Conservation (phyloP, 1,140 invertebrate genomes). For the Phenacoccus solenopsis region DNA sequence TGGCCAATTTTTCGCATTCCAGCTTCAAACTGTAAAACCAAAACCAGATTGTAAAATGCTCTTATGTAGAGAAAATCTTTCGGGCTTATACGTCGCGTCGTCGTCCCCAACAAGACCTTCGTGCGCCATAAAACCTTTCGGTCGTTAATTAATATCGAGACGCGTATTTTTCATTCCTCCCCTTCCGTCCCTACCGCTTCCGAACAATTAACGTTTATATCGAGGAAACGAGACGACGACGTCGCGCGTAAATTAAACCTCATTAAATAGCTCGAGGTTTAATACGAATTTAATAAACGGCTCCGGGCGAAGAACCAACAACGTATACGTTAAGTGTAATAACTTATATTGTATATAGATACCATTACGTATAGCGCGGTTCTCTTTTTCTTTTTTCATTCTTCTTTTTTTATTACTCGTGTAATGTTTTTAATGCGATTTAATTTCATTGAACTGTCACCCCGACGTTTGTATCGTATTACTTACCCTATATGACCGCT, state of each 20-base stretch:
- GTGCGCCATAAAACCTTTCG: slow-evolving; percentile 8
- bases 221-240: neutral
- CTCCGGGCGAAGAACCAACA: too few species aligned
- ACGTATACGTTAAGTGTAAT: too few species aligned
- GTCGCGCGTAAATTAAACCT: neutral
- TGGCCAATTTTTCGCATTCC: slow-evolving; percentile 53
- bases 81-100: too few species aligned
- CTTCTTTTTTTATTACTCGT: too few species aligned
- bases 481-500: too few species aligned
- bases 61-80: neutral
- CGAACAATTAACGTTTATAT: neutral
- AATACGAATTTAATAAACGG: too few species aligned
- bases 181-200: neutral
- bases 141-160: neutral
- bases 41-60: slow-evolving; percentile 18
- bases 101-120: neutral
- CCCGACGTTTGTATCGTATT: neutral
- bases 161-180: neutral
- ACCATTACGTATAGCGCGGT: too few species aligned
- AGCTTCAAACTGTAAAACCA: slow-evolving; percentile 32
- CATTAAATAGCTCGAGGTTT: neutral
- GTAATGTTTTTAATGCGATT: neutral
- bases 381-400: too few species aligned
- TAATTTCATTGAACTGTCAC: neutral
- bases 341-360: too few species aligned